phyloP scores from a whole-genome alignment of 1,140 invertebrate genomes.

The Rhagoletis zephyria region DNA sequence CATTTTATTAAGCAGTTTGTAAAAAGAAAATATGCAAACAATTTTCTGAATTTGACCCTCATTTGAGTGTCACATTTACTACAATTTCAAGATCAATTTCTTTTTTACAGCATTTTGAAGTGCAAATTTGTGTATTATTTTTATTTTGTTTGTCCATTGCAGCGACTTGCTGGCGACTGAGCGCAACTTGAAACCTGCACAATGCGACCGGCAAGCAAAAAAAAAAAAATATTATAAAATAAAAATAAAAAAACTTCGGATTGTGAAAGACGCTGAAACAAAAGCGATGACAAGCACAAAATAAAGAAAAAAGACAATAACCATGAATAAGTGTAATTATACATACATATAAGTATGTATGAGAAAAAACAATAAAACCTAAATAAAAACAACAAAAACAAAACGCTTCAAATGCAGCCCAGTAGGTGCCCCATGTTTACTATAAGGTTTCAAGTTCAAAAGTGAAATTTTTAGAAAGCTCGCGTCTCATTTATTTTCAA shows the following conservation, averaged over 20 bases:
- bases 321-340: conserved; percentile 30
- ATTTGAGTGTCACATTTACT: background rate
- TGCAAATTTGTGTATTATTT: background rate
- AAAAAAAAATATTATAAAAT: background rate
- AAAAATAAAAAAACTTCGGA: background rate
- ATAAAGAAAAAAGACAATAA: conserved; percentile 31
- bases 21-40: background rate
- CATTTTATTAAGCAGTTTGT: background rate
- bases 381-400: background rate
- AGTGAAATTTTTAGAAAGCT: conserved; percentile 50
- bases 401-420: conserved; percentile 20
- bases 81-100: conserved; percentile 13
- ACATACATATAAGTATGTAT: background rate
- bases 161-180: background rate
- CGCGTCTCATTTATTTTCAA: conserved; percentile 11
- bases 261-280: background rate
- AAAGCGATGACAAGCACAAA: conserved; percentile 44
- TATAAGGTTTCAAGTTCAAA: conserved; percentile 39
- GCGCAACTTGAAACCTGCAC: background rate
- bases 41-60: background rate
- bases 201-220: background rate
- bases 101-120: background rate
- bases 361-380: background rate
- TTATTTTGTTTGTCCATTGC: background rate
- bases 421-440: conserved; percentile 13